A percentile compares a stretch with the other conserved stretches of the same genome.
Conservation (phyloP, 2,888 invertebrate genomes). For the Cepaea hortensis region DNA sequence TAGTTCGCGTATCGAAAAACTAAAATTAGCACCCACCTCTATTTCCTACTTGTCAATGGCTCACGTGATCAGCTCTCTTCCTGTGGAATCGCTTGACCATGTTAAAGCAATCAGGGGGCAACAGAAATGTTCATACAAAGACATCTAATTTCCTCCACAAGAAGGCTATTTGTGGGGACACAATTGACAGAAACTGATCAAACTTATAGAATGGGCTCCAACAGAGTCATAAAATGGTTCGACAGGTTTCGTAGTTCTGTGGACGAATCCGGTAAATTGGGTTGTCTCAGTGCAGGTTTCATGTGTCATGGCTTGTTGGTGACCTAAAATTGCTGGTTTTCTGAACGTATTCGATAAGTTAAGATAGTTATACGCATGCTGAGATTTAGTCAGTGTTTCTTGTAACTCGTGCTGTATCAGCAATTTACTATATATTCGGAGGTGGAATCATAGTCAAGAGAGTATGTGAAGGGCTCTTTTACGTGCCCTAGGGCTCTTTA, state of each 20-base stretch:
- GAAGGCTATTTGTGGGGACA: constrained; percentile 2
- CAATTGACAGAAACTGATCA: constrained; percentile 22
- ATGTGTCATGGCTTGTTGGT: constrained; percentile 24
- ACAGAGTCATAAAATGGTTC: constrained; percentile 14
- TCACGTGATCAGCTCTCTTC: background rate
- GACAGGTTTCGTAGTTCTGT: constrained; percentile 28
- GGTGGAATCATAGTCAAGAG: too few species aligned
- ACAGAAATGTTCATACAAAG: background rate
- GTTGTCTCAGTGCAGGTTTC: constrained; percentile 15
- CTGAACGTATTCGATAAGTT: too few species aligned
- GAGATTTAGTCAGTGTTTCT: too few species aligned
- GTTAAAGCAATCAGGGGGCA: background rate
- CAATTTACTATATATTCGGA: too few species aligned
- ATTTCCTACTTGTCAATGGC: background rate
- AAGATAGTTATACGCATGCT: too few species aligned
- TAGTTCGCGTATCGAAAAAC: too few species aligned
- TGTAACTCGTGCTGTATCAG: too few species aligned
- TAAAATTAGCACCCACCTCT: too few species aligned
- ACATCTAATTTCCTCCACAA: background rate
- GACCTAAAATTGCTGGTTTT: background rate
- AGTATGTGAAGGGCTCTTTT: too few species aligned
- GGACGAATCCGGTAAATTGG: background rate
- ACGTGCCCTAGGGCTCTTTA: too few species aligned
- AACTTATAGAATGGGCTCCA: background rate
- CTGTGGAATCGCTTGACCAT: background rate